Evolutionary conservation across 2,797 vertebrate species (phyloP).

Genomic region (Anniella stebbinsi): DNA sequence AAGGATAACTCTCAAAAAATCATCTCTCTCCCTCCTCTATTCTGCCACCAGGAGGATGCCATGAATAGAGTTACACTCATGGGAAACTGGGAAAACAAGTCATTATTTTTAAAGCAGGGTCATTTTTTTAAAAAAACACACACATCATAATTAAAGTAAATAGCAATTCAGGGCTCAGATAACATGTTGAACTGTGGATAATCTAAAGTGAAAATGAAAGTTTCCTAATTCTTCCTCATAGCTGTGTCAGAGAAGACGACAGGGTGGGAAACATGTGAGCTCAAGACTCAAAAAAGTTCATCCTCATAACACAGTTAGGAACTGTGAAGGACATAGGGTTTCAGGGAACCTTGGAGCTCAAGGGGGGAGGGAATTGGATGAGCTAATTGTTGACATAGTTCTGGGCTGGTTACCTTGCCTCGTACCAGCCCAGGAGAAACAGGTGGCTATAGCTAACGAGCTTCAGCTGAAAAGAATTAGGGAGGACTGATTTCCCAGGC

Average conservation of each 20-base stretch:
- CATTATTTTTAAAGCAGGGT: not conserved
- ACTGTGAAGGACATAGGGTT: no score
- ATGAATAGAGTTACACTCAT: not conserved
- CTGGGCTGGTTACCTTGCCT: no score
- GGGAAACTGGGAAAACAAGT: not conserved
- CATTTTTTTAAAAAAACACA: not conserved
- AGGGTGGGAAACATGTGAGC: not conserved
- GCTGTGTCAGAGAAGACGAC: not conserved
- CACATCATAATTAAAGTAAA: not conserved
- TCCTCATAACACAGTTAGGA: no score
- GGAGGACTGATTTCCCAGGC: no score
- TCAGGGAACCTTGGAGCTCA: no score
- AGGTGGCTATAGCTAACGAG: no score
- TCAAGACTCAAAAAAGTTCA: not conserved
- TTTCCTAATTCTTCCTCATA: not conserved
- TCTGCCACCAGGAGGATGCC: not conserved
- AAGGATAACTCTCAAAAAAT: not conserved
- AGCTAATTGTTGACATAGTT: no score
- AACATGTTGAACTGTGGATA: not conserved
- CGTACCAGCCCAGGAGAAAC: no score
- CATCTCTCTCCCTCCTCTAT: not conserved
- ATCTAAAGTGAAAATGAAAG: not conserved
- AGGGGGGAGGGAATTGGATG: no score
- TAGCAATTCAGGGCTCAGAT: not conserved
- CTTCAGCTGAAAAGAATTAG: no score